A percentile compares a stretch with the other conserved stretches of the same genome.
Conservation (phyloP, 1,140 invertebrate species). For the Lucilia cuprina region DNA sequence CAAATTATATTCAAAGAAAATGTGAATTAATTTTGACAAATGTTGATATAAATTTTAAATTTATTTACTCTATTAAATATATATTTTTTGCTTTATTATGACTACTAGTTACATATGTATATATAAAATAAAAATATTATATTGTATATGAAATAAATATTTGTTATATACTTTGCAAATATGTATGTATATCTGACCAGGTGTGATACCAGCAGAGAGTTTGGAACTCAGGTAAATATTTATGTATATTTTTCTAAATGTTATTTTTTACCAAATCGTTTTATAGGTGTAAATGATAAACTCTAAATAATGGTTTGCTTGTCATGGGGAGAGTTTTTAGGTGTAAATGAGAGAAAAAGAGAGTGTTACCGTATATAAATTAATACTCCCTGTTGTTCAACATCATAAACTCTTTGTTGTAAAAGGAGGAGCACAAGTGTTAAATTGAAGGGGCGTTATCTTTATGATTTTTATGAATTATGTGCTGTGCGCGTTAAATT, state of each 20-base stretch:
- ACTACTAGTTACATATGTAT: background rate
- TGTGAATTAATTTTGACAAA: background rate
- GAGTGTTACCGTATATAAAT: background rate
- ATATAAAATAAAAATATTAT: background rate
- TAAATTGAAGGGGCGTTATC: constrained; percentile 8
- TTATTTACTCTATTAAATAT: background rate
- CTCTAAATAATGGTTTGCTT: background rate
- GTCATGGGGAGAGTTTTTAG: background rate
- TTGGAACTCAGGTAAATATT: background rate
- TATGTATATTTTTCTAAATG: background rate
- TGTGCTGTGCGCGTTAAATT: background rate
- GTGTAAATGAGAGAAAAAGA: background rate
- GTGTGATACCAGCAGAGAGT: background rate
- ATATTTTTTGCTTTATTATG: background rate
- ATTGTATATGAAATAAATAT: background rate
- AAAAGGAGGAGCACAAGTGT: background rate
- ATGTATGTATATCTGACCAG: background rate
- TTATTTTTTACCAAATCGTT: too few species aligned
- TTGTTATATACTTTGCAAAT: background rate
- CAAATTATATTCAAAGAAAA: too few species aligned
- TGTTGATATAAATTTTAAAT: background rate
- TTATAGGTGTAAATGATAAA: too few species aligned
- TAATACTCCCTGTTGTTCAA: background rate
- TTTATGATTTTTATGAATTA: constrained; percentile 12
- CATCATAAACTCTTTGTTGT: background rate